phyloP scores from a whole-genome alignment of 2,797 vertebrate genomes.

The Premnoplex brunnescens region DNA sequence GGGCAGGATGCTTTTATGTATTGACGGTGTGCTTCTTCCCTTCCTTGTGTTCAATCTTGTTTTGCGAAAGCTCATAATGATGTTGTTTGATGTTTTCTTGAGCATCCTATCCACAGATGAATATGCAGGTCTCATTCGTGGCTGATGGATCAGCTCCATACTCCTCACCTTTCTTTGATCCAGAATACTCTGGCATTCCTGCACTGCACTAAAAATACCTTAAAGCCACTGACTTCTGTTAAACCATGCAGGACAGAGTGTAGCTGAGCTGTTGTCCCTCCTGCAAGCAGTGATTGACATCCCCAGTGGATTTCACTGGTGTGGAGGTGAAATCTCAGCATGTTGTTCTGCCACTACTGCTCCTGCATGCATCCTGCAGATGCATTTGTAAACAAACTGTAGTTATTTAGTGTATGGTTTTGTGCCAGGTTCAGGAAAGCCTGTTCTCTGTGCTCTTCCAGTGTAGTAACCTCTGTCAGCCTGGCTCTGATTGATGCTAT shows the following conservation, averaged over 20 bases:
- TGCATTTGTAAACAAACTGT: conserved; percentile 23
- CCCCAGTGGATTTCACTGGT: not conserved
- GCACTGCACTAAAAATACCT: not conserved
- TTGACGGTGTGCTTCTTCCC: not conserved
- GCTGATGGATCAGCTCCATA: not conserved
- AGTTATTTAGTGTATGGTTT: not conserved
- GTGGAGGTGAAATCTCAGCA: not conserved
- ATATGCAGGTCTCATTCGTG: not conserved
- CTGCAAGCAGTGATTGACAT: not conserved
- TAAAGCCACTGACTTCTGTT: not conserved
- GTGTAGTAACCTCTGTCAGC: conserved; percentile 16
- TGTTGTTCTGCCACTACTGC: not conserved
- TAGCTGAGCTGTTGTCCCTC: not conserved
- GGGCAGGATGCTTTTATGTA: not conserved
- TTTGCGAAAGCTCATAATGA: not conserved
- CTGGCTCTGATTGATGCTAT: conserved; percentile 14
- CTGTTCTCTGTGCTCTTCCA: not conserved
- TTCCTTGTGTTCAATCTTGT: not conserved
- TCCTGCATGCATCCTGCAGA: not conserved
- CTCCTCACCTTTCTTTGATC: not conserved
- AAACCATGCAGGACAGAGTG: not conserved
- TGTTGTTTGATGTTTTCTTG: not conserved
- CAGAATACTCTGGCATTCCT: not conserved
- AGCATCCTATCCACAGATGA: not conserved
- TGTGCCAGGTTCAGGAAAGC: not conserved